Base-by-base conservation (phyloP, 2,888 invertebrate genomes). In the Drosophila yooni region DNA sequence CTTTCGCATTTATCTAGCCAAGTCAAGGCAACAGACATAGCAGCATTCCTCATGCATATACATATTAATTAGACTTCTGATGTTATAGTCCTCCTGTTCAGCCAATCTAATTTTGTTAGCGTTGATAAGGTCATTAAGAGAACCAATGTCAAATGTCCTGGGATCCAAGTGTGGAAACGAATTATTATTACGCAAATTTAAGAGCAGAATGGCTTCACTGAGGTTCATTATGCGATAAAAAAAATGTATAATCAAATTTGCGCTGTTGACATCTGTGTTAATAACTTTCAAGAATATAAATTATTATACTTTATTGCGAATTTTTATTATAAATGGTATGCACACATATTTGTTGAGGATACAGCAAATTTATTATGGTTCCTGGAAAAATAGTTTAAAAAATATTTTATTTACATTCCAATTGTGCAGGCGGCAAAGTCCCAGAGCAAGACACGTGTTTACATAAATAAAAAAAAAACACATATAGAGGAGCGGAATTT, bases 51-150 rank as follows among this genome's bases (percentile, higher is more conserved):
- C 34, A 29, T 43, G 25, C 25, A 58, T 54, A 68, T 60, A 62
- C 29, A 67, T 65, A 74, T 66, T 79, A 79, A 79, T 79, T 79
- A 79, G 60, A 62, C 63, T 62, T 52, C 50, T 69, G 48, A 48
- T 57, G 50, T 60, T 60, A 7, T 40, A 56, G 36, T 52, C 21
- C 25, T 46, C 27, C 31, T 36, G 36, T 38, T n/a, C 36, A 33
- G 18, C 31, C 60, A 61, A 74, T 70, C 60, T 60, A 66, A 74
- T 65, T 70, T 74, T 60, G 66, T 74, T 62, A 74, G 33, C n/a
- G 52, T 34, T 57, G 62, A 74, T 57, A 74, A 63, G 40, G 21
- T 34, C 53, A 73, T 73, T 68, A 64, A 34, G 13, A 36, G 33
- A 29, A 13, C 33, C 3, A 33, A 43, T 13, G 56, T 36, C 18